Evolutionary conservation across 2,888 invertebrate genomes (phyloP), one percentile per base, ranked within the genome.

Genomic region (Petrolisthes manimaculis): DNA sequence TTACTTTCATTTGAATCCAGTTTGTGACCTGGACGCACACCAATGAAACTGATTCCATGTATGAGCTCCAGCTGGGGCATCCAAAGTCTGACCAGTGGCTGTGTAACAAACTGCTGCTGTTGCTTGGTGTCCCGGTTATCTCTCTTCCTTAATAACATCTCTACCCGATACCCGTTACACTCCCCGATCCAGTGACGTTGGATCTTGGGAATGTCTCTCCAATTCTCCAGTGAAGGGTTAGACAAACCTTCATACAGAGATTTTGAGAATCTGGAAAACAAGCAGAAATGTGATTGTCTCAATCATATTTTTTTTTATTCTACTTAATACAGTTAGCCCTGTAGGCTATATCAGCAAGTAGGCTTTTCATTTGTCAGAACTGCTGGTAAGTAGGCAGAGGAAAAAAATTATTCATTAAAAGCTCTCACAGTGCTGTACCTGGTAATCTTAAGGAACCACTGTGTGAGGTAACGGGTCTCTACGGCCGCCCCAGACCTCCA

Each of bases 361-460:
- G 37, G 37, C 37, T 37, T 37, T 37, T 37, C 37, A 37, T 37
- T 37, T 1, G 37, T 37, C 37, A 37, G 37, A 37, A 37, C 37
- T 37, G 37, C 37, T 37, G 37, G 37, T 37, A 37, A 37, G 37
- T 37, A 37, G 37, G 37, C 67, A 14, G 3, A 67, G n/a, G 67
- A 67, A n/a, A 67, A 2, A 67, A 12, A 14, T 67, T 67, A n/a
- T n/a, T 14, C 12, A 14, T 67, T 67, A 37, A 74, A 18, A 24
- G 51, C 21, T 77, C 14, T 77, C 9, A 61, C 4, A 51, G 18
- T 37, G 53, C 37, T 96, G 94, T 95, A 97, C 90, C 95, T 94
- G 79, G 98, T 98, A 0, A 98, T 98, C 93, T 95, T 96, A 61
- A 99, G 95, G 93, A 97, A 99, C 99, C 99, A 99, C 92, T 99